These are phyloP conservation scores for Acrocephalus kingi DNA, from an alignment of 2,113 vertebrate species.

Conservation along the genomic window DNA sequence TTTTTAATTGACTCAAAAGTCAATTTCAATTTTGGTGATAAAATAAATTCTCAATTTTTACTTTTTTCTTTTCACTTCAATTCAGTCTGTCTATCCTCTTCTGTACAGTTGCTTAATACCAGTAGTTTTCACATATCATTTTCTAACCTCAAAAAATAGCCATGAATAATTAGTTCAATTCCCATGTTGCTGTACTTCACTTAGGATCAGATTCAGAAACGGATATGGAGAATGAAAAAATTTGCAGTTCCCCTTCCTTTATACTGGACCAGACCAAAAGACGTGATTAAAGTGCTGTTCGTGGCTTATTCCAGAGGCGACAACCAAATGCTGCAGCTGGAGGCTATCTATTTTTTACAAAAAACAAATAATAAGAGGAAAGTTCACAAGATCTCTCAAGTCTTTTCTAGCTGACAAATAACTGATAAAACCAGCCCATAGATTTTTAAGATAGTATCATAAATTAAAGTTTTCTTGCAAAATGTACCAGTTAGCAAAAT, in stretches of 20 bases:
- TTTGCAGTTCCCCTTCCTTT: background rate
- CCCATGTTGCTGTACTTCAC: background rate
- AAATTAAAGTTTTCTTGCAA: background rate
- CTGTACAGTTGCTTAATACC: background rate
- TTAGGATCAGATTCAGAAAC: background rate
- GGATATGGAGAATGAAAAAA: background rate
- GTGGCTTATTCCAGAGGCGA: background rate
- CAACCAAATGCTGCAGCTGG: background rate
- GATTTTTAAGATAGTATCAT: background rate
- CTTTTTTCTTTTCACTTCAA: background rate
- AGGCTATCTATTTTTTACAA: background rate
- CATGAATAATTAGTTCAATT: background rate
- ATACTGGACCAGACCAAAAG: background rate
- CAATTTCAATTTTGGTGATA: background rate
- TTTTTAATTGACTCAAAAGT: background rate
- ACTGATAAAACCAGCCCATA: background rate
- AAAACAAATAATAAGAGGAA: background rate
- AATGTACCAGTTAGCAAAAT: background rate
- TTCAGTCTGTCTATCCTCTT: background rate
- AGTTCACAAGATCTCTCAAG: background rate
- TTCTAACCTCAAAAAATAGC: background rate
- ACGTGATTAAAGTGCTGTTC: background rate
- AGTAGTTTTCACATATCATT: background rate
- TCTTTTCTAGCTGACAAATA: background rate
- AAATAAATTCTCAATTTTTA: background rate